Conservation (phyloP, 2,888 invertebrate genomes). For the Nysson spinosus region DNA sequence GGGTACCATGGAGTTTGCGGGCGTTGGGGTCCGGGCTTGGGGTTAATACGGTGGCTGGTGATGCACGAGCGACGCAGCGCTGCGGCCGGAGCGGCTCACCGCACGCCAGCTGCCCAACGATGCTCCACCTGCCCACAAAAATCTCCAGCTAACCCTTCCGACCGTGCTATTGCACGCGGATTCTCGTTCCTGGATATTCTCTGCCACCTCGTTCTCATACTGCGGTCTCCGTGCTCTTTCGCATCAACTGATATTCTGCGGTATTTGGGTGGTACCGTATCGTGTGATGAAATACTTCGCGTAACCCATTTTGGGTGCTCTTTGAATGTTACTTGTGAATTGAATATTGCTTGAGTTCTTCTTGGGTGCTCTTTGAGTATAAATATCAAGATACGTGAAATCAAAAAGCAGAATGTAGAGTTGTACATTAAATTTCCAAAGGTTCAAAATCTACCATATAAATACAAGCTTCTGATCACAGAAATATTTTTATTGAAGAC, state of each 20-base stretch:
- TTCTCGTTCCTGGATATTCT: slow-evolving; percentile 11
- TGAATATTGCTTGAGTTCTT: no score
- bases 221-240: slow-evolving; percentile 7
- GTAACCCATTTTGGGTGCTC: no score
- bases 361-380: no score
- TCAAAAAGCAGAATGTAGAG: no score
- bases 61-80: slow-evolving; percentile 75
- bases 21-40: slow-evolving; percentile 70
- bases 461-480: no score
- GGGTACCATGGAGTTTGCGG: slow-evolving; percentile 63
- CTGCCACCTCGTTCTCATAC: neutral
- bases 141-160: slow-evolving; percentile 68
- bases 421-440: no score
- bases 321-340: no score
- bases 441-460: no score
- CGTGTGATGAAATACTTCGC: no score
- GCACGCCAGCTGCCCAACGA: slow-evolving; percentile 75
- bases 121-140: slow-evolving; percentile 69
- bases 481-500: no score
- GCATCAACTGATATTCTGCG: neutral
- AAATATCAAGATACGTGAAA: no score
- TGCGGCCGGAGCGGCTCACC: slow-evolving; percentile 74
- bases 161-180: slow-evolving; percentile 51
- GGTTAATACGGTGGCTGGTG: slow-evolving; percentile 76
- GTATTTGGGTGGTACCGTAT: no score